Conservation (phyloP, 2,888 invertebrate species). For the Drosophila basisetae region DNA sequence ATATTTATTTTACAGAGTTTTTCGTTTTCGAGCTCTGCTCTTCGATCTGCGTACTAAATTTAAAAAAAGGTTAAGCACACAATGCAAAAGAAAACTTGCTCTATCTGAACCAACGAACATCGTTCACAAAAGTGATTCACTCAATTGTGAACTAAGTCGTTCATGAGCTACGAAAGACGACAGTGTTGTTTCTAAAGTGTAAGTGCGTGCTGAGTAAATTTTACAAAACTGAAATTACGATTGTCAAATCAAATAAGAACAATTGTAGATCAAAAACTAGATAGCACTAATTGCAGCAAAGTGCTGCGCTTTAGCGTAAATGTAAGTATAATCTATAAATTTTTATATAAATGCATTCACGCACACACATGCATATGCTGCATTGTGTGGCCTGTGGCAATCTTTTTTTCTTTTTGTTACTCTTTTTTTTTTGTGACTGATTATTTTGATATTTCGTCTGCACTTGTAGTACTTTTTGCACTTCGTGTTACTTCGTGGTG, state of each 20-base stretch:
- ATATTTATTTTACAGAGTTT: background rate
- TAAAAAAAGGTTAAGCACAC: background rate
- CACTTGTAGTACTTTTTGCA: constrained; percentile 46
- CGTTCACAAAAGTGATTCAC: constrained; percentile 13
- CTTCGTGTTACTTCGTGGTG: constrained; percentile 36
- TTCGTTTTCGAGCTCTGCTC: background rate
- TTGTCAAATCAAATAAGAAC: constrained; percentile 60
- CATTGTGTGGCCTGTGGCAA: constrained; percentile 61
- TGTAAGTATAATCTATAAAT: constrained; percentile 37
- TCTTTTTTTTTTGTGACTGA: constrained; percentile 54
- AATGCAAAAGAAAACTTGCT: background rate
- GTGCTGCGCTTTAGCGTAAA: constrained; percentile 42
- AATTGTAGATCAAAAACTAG: constrained; percentile 47
- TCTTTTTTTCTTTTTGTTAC: constrained; percentile 43
- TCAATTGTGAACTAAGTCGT: constrained; percentile 17
- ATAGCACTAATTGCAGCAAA: constrained; percentile 46
- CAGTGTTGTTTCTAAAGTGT: constrained; percentile 58
- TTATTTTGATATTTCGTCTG: constrained; percentile 58
- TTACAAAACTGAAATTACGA: constrained; percentile 57
- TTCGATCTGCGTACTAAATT: background rate
- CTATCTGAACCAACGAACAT: constrained; percentile 9
- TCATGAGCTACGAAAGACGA: constrained; percentile 25
- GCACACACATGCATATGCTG: constrained; percentile 38
- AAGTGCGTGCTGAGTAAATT: constrained; percentile 59
- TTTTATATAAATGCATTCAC: constrained; percentile 39